These are phyloP conservation scores for Grallaria varia DNA, from an alignment of 2,113 vertebrate genomes.

Conservation along the genomic window DNA sequence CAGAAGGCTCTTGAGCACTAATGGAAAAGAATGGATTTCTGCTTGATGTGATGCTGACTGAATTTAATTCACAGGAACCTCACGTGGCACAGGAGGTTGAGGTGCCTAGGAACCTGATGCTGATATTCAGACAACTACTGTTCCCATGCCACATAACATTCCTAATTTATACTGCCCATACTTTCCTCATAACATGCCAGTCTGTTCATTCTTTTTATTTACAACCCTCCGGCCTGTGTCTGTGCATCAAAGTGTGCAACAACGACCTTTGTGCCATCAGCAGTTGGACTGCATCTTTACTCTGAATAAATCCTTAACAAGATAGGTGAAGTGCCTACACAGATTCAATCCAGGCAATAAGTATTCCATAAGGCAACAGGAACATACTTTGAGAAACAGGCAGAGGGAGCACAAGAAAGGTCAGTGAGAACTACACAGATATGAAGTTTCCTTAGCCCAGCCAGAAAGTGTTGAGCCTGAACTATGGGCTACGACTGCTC, in stretches of 20 bases:
- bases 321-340: neutral
- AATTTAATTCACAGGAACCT: neutral
- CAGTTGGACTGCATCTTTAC: neutral
- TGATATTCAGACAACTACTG: neutral
- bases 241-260: neutral
- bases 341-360: neutral
- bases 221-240: neutral
- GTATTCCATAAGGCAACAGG: neutral
- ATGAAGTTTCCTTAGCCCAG: neutral
- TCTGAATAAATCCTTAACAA: neutral
- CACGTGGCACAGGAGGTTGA: neutral
- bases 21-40: neutral
- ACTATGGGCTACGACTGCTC: neutral
- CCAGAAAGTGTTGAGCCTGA: neutral
- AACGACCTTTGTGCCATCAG: neutral
- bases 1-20: neutral
- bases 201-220: neutral
- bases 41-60: neutral
- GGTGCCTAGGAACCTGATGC: neutral
- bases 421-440: neutral
- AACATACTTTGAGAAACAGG: neutral
- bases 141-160: neutral
- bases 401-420: neutral
- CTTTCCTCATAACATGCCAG: neutral
- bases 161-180: neutral